Evolutionary conservation across 2,113 vertebrate species (phyloP), one percentile per base, ranked within the genome.

Genomic region (Potamarius usumacintae): DNA sequence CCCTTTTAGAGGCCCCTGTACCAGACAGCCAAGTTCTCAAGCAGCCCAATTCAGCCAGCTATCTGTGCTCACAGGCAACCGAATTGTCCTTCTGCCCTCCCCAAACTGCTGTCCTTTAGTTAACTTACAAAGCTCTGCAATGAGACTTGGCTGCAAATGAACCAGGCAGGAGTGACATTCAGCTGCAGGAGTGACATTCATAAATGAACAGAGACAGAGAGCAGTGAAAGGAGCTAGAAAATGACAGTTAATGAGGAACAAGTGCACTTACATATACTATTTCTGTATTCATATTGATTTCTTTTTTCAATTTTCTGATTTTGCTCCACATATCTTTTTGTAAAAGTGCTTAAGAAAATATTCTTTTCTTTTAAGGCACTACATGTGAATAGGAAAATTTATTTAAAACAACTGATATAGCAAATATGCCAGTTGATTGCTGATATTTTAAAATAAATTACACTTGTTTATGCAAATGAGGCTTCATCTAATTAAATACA

Each of bases 1-100:
- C 88, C 92, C 91, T 88, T 91, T 89, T 78, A 81, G 67, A 65
- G 89, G 92, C 91, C 85, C 93, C 93, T 91, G 90, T 91, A 91
- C 78, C 90, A 90, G 92, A 93, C 91, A 91, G 92, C 89, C 91
- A 90, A 71, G 85, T 86, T 93, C 92, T 94, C 94, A 94, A 92
- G 93, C 89, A 90, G 85, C 89, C 89, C 90, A 93, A 85, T 91
- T 90, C 89, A 93, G 65, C 50, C 48, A 20, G 8, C 48, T 65
- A 74, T 58, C 48, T 42, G 10, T 86, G n/a, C 50, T 55, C 85
- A 87, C 91, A 90, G 80, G 88, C 87, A 80, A 89, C 78, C 87
- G 90, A 91, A 90, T 89, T 86, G 76, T 82, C 88, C 84, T 88
- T 90, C 86, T 88, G 87, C 89, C 91, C n/a, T 17, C 22, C 55